Percentiles rank a stretch among this genome's conserved stretches.
These are phyloP conservation scores for Trididemnum nubilum DNA, from an alignment of 23 tunicate species.

Conservation along the genomic window DNA sequence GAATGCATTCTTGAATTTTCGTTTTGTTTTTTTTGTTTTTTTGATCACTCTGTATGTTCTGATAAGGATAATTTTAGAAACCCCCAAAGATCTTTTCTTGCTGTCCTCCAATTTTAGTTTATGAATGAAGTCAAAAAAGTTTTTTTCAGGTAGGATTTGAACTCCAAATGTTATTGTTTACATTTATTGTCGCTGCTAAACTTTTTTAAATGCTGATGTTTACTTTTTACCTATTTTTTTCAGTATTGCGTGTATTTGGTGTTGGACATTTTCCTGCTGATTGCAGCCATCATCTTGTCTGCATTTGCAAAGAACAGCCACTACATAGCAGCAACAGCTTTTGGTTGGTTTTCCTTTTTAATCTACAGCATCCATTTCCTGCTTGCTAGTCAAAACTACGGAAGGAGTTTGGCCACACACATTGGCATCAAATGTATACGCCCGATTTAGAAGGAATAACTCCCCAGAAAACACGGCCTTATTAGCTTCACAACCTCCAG, in stretches of 20 bases:
- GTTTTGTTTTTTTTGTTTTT: too few species aligned
- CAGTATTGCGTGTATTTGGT: constrained; percentile 59
- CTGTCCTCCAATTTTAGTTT: too few species aligned
- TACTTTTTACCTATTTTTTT: too few species aligned
- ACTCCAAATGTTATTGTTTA: too few species aligned
- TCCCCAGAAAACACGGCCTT: neutral
- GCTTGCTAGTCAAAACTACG: constrained; percentile 61
- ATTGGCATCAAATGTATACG: neutral
- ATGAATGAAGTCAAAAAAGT: too few species aligned
- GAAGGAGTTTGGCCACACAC: constrained; percentile 72
- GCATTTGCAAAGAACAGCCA: constrained; percentile 44
- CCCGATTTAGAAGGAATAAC: neutral
- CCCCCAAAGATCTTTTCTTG: too few species aligned
- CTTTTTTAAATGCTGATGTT: too few species aligned
- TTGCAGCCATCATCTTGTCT: constrained; percentile 57
- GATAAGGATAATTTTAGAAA: too few species aligned
- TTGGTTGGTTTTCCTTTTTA: constrained; percentile 55
- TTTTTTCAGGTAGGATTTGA: too few species aligned
- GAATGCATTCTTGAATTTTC: too few species aligned
- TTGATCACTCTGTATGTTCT: too few species aligned
- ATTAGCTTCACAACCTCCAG: constrained; percentile 1
- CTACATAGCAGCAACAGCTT: constrained; percentile 55
- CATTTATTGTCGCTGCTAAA: too few species aligned
- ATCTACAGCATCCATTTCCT: constrained; percentile 65
- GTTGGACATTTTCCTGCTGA: constrained; percentile 40